Evolutionary conservation across 1,140 invertebrate genomes (phyloP).

Genomic region (Drosophila nigromelanica): DNA sequence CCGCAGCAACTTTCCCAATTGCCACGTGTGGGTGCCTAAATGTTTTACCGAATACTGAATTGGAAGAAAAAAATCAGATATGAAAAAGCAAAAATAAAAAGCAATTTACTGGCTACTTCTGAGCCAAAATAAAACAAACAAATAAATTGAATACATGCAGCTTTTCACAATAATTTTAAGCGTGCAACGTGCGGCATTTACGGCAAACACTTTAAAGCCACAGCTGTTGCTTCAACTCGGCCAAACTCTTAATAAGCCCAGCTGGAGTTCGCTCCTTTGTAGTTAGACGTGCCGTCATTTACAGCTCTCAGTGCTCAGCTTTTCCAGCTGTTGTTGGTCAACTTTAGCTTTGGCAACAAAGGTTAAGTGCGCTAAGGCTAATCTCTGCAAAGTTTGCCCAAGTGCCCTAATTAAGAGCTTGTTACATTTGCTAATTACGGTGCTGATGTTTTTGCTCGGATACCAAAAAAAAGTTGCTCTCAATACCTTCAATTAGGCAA

Average conservation of each 20-base stretch:
- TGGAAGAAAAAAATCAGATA: conserved; percentile 1
- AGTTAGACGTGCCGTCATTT: background rate
- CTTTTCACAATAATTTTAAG: background rate
- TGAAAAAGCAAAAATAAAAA: background rate
- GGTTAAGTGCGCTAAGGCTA: conserved; percentile 19
- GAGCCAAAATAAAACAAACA: background rate
- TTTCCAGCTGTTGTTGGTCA: background rate
- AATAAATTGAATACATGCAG: conserved; percentile 24
- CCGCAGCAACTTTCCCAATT: conserved; percentile 33
- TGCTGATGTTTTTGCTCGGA: background rate
- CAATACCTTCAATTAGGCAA: conserved; percentile 58
- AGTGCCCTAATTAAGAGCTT: conserved; percentile 44
- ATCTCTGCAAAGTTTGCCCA: conserved; percentile 44
- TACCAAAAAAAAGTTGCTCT: conserved; percentile 12
- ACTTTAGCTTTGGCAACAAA: background rate
- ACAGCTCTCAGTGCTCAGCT: background rate
- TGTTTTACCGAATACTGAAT: conserved; percentile 5
- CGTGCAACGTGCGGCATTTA: background rate
- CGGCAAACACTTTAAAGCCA: conserved; percentile 1
- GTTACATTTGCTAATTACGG: conserved; percentile 36
- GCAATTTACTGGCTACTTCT: background rate
- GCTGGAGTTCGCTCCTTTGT: background rate
- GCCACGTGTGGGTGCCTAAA: conserved; percentile 13
- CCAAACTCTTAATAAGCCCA: background rate
- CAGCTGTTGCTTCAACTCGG: background rate